Conservation (phyloP, 2,888 invertebrate species). For the Rosalia funebris region DNA sequence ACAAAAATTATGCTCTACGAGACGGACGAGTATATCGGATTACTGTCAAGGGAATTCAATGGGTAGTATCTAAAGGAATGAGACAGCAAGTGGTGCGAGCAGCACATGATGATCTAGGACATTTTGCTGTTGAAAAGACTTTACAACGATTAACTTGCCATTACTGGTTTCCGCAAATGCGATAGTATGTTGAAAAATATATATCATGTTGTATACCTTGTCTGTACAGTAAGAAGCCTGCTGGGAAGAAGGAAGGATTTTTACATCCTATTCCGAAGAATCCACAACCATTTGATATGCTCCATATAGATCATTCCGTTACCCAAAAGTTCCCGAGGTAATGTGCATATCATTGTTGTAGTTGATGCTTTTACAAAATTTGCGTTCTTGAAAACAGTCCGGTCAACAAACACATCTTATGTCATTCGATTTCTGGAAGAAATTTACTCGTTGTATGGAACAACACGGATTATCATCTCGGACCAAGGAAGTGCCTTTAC, state of each 20-base stretch:
- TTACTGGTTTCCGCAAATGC: constrained; percentile 62
- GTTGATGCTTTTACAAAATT: constrained; percentile 32
- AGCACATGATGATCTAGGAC: constrained; percentile 59
- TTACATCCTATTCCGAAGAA: constrained; percentile 30
- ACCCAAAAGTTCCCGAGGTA: neutral
- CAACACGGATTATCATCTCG: constrained; percentile 5
- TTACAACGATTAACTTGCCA: constrained; percentile 48
- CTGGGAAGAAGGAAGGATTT: constrained; percentile 25
- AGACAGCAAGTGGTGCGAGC: constrained; percentile 42
- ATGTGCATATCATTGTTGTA: constrained; percentile 16
- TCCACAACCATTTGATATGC: constrained; percentile 15
- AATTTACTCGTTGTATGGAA: constrained; percentile 40
- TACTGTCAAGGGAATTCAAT: constrained; percentile 37
- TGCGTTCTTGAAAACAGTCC: constrained; percentile 10
- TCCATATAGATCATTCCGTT: constrained; percentile 12
- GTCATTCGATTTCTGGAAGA: constrained; percentile 29
- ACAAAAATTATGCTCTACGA: constrained; percentile 34
- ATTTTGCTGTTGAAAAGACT: constrained; percentile 57
- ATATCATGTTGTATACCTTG: constrained; percentile 44
- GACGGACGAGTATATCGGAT: constrained; percentile 37
- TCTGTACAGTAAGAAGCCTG: constrained; percentile 23
- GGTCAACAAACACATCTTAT: constrained; percentile 31
- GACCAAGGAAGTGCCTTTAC: constrained; percentile 11
- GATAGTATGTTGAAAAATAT: constrained; percentile 57
- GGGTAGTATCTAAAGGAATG: constrained; percentile 55